Conservation (phyloP, 1,140 invertebrate genomes). For the Diabrotica virgifera region DNA sequence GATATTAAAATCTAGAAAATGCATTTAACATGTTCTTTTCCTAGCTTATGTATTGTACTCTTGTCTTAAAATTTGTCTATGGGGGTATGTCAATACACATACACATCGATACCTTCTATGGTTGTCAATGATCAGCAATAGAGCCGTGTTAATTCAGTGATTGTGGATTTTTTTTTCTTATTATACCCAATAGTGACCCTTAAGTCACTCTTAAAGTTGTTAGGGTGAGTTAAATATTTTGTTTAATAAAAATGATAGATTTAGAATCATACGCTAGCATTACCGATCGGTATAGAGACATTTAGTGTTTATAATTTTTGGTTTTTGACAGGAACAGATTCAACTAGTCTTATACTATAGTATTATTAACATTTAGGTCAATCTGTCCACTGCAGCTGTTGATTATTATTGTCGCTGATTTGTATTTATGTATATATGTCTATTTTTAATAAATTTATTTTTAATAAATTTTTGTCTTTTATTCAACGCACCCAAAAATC, state of each 20-base stretch:
- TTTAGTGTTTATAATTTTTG: not conserved
- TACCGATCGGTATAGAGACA: not conserved
- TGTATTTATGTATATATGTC: conserved; percentile 27
- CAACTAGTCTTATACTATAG: conserved; percentile 23
- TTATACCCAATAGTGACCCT: not conserved
- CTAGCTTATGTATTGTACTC: too few relatives aligned
- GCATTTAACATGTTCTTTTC: too few relatives aligned
- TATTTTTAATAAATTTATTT: conserved; percentile 28
- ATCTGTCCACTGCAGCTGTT: conserved; percentile 6
- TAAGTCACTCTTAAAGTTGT: not conserved
- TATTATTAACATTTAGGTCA: conserved; percentile 22
- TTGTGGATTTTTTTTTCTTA: not conserved
- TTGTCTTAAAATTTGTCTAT: too few relatives aligned
- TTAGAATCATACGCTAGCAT: not conserved
- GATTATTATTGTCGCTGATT: not conserved
- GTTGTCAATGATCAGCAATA: too few relatives aligned
- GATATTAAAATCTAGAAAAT: too few relatives aligned
- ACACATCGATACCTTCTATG: too few relatives aligned
- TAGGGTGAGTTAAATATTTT: conserved; percentile 7
- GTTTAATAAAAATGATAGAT: not conserved
- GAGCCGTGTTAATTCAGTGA: not conserved
- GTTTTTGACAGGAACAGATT: conserved; percentile 1
- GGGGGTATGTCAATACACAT: too few relatives aligned
- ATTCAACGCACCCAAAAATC: too few relatives aligned
- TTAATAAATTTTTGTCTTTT: conserved; percentile 9